These are phyloP conservation scores for Drosophila formosana DNA, from an alignment of 2,888 invertebrate species.

Conservation along the genomic window DNA sequence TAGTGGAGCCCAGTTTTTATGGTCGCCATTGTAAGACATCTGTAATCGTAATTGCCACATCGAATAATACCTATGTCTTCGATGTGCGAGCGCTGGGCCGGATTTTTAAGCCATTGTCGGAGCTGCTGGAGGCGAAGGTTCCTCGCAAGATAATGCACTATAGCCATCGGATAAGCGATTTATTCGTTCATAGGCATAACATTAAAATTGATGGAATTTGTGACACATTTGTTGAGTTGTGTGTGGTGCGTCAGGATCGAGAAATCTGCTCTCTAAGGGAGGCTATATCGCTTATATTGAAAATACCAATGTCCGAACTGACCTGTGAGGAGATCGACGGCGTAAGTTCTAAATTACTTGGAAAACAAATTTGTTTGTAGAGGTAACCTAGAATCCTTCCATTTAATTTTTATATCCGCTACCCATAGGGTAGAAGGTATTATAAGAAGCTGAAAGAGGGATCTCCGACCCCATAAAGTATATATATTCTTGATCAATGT, in stretches of 20 bases:
- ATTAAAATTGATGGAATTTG: slow-evolving; percentile 48
- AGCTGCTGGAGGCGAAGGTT: slow-evolving; percentile 37
- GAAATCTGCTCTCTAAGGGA: slow-evolving; percentile 37
- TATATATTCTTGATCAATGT: no score
- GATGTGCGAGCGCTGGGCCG: slow-evolving; percentile 55
- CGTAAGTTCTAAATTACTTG: slow-evolving; percentile 16
- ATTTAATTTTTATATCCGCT: no score
- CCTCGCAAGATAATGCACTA: slow-evolving; percentile 64
- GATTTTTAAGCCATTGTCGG: slow-evolving; percentile 38
- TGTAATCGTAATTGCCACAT: slow-evolving; percentile 55
- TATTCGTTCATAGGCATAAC: slow-evolving; percentile 29
- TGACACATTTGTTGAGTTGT: slow-evolving; percentile 63
- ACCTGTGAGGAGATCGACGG: slow-evolving; percentile 45
- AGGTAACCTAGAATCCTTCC: no score
- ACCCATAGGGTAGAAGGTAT: no score
- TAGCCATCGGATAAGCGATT: slow-evolving; percentile 61
- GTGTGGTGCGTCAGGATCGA: slow-evolving; percentile 40
- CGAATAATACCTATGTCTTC: slow-evolving; percentile 52
- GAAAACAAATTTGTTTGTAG: no score
- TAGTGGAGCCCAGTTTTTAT: slow-evolving; percentile 64
- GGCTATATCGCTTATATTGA: slow-evolving; percentile 46
- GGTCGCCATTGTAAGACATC: slow-evolving; percentile 52
- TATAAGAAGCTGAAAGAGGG: no score
- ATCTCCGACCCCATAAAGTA: no score
- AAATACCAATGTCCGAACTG: slow-evolving; percentile 38